These are phyloP conservation scores for Catostomus latipinnis DNA, from an alignment of 2,797 vertebrate genomes.

Conservation along the genomic window DNA sequence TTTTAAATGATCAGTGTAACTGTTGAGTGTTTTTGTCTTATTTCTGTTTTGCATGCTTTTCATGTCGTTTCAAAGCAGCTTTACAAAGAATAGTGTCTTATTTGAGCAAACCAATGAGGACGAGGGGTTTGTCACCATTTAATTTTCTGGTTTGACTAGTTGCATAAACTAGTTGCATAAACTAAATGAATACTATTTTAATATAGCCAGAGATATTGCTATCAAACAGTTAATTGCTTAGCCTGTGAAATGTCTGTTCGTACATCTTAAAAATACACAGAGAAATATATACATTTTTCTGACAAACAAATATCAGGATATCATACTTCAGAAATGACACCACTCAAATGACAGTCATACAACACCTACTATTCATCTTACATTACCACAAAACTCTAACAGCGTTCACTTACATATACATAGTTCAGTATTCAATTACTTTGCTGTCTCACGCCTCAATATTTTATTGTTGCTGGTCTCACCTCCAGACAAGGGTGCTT, in stretches of 20 bases:
- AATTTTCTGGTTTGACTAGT: not conserved
- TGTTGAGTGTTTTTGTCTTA: not conserved
- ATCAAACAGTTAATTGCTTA: not conserved
- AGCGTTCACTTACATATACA: constrained; percentile 52
- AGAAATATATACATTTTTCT: constrained; percentile 2
- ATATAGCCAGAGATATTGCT: not conserved
- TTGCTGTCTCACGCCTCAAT: constrained; percentile 56
- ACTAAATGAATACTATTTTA: not conserved
- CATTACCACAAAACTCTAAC: constrained; percentile 40
- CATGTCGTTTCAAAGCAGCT: not conserved
- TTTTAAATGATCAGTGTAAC: constrained; percentile 12
- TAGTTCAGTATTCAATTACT: constrained; percentile 49
- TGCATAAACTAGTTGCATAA: not conserved
- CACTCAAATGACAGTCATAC: constrained; percentile 41
- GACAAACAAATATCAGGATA: constrained; percentile 33
- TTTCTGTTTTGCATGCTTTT: not conserved
- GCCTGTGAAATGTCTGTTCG: not conserved
- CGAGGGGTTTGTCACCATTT: not conserved
- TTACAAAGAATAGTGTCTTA: not conserved
- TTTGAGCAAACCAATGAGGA: not conserved
- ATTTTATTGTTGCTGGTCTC: constrained; percentile 59
- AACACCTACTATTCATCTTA: constrained; percentile 31
- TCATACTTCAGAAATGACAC: constrained; percentile 49
- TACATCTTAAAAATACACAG: not conserved
- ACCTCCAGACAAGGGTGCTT: constrained; percentile 46